Conservation (phyloP, 2,113 vertebrate species). For the Pangasianodon gigas region DNA sequence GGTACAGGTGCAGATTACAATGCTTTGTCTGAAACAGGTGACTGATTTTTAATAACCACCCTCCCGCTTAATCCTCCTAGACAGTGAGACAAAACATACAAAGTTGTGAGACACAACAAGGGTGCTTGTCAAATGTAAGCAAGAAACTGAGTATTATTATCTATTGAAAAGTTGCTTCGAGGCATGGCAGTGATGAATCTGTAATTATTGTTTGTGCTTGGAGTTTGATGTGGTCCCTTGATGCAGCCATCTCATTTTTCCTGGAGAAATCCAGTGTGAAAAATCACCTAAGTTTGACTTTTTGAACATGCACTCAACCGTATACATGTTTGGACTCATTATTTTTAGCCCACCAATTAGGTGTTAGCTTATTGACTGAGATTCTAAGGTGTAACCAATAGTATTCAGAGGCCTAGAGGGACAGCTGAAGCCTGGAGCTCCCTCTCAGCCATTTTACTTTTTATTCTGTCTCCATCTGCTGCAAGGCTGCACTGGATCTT, state of each 20-base stretch:
- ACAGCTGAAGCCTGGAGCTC: conserved; percentile 55
- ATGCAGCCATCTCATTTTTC: conserved; percentile 10
- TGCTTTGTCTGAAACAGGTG: conserved; percentile 44
- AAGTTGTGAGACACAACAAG: conserved; percentile 36
- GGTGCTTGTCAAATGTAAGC: not conserved
- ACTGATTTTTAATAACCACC: conserved; percentile 43
- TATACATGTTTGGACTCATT: conserved; percentile 21
- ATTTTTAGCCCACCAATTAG: conserved; percentile 31
- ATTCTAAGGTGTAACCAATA: conserved; percentile 45
- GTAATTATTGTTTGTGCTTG: conserved; percentile 34
- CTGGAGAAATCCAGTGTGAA: conserved; percentile 32
- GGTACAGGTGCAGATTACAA: conserved; percentile 27
- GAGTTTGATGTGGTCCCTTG: conserved; percentile 34
- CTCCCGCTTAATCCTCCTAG: conserved; percentile 13
- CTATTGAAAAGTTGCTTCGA: conserved; percentile 43
- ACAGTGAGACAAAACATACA: conserved; percentile 34
- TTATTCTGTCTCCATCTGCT: conserved; percentile 48
- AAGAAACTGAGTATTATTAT: conserved; percentile 33
- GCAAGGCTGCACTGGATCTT: conserved; percentile 41
- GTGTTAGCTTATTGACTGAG: conserved; percentile 47
- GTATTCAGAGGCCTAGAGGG: conserved; percentile 44
- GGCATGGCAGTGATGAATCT: conserved; percentile 35
- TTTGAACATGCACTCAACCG: conserved; percentile 12
- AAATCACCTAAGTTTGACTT: conserved; percentile 25
- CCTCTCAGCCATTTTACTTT: conserved; percentile 51